Evolutionary conservation across 2,113 vertebrate species (phyloP).

Genomic region (Psittacula cyanocephala): DNA sequence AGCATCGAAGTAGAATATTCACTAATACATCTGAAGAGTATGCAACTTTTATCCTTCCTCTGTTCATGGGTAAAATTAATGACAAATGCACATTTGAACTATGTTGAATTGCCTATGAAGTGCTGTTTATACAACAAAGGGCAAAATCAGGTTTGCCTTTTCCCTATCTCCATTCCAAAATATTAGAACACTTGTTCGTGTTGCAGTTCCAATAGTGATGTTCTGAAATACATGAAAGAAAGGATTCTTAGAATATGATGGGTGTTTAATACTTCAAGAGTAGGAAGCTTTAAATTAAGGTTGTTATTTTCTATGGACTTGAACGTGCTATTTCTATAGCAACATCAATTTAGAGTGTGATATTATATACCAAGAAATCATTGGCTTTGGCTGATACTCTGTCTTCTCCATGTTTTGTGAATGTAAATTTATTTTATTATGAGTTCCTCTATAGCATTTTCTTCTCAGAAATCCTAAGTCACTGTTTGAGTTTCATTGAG

Average conservation of each 20-base stretch:
- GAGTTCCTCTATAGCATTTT: not conserved
- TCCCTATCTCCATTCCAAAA: not conserved
- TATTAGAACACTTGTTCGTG: not conserved
- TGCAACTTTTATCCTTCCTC: not conserved
- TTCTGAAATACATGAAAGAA: not conserved
- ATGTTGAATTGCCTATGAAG: not conserved
- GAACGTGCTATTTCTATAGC: not conserved
- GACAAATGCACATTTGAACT: not conserved
- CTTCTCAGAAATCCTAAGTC: not conserved
- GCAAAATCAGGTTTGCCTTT: not conserved
- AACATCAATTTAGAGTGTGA: not conserved
- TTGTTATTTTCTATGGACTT: not conserved
- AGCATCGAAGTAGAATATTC: not conserved
- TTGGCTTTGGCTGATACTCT: not conserved
- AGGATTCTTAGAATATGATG: not conserved
- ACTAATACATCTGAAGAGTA: not conserved
- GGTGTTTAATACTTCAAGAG: not conserved
- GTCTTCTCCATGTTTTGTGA: not conserved
- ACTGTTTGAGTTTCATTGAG: not conserved
- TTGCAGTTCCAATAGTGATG: not conserved
- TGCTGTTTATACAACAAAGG: not conserved
- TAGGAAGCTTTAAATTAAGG: not conserved
- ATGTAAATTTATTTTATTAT: not conserved
- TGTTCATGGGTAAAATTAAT: not conserved
- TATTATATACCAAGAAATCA: not conserved